These are phyloP conservation scores for Melanostoma scalare DNA, from an alignment of 2,888 invertebrate species.

Conservation along the genomic window DNA sequence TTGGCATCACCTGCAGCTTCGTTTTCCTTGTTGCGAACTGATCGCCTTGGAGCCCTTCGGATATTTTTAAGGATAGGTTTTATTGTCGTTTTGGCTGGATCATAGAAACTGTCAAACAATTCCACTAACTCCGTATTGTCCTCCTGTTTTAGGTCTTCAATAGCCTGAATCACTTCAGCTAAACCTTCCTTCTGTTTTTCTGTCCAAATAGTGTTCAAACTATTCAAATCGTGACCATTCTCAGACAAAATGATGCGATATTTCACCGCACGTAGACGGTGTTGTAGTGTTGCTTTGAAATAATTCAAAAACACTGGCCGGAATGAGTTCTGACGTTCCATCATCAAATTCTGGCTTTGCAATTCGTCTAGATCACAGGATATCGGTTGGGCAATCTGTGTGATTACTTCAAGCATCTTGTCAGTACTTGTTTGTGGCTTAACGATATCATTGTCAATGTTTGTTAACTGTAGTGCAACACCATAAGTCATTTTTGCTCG, in stretches of 20 bases:
- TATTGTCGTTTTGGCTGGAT: slow-evolving; percentile 83
- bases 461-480: slow-evolving; percentile 86
- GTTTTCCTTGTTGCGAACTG: slow-evolving; percentile 74
- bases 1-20: slow-evolving; percentile 71
- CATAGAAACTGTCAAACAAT: slow-evolving; percentile 90
- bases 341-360: slow-evolving; percentile 85
- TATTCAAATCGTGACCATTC: slow-evolving; percentile 88
- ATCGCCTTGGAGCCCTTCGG: slow-evolving; percentile 74
- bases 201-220: slow-evolving; percentile 84
- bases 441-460: slow-evolving; percentile 69
- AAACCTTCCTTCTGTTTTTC: slow-evolving; percentile 82
- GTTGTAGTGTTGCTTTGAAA: slow-evolving; percentile 81
- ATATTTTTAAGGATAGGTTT: slow-evolving; percentile 78
- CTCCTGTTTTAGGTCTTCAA: slow-evolving; percentile 85
- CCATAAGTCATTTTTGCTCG: slow-evolving; percentile 88
- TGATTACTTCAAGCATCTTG: slow-evolving; percentile 85
- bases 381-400: slow-evolving; percentile 86
- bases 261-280: slow-evolving; percentile 88
- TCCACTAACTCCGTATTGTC: slow-evolving; percentile 88
- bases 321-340: slow-evolving; percentile 85
- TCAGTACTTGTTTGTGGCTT: slow-evolving; percentile 72
- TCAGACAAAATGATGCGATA: slow-evolving; percentile 90
- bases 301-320: slow-evolving; percentile 82
- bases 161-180: slow-evolving; percentile 84
- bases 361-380: slow-evolving; percentile 87